Evolutionary conservation across 2,888 invertebrate genomes (phyloP).

Genomic region (Oithona nana): DNA sequence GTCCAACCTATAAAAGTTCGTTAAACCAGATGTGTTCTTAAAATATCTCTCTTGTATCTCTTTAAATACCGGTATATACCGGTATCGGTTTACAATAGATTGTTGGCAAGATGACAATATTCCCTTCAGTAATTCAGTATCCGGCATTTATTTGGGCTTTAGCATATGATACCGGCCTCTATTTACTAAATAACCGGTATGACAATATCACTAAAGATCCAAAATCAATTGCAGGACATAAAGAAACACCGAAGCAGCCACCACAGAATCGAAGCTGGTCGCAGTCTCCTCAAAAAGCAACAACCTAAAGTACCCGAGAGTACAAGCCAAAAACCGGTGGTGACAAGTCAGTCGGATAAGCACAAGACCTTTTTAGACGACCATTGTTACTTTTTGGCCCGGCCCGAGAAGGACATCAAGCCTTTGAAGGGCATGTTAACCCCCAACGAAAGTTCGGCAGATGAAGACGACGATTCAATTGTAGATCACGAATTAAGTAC

Average conservation of each 20-base stretch:
- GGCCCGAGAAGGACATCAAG: not conserved
- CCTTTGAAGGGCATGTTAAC: conserved; percentile 4
- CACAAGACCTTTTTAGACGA: not conserved
- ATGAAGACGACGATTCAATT: not conserved
- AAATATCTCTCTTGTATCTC: too few species aligned
- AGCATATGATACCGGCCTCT: too few species aligned
- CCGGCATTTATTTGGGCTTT: too few species aligned
- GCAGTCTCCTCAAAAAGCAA: not conserved
- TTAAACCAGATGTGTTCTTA: too few species aligned
- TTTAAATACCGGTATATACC: too few species aligned
- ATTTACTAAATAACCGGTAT: too few species aligned
- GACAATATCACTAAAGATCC: not conserved
- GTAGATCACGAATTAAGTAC: not conserved
- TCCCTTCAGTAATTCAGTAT: too few species aligned
- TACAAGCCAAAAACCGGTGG: not conserved
- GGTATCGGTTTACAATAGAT: too few species aligned
- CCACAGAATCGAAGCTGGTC: not conserved
- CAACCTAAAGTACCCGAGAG: not conserved
- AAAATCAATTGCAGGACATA: not conserved
- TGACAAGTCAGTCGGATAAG: not conserved
- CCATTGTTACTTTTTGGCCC: conserved; percentile 1
- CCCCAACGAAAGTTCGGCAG: conserved; percentile 7
- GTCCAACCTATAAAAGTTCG: too few species aligned
- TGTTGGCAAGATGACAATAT: too few species aligned
- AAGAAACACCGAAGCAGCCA: not conserved